Conservation (phyloP, 2,113 vertebrate species). For the Heloderma charlesbogerti region DNA sequence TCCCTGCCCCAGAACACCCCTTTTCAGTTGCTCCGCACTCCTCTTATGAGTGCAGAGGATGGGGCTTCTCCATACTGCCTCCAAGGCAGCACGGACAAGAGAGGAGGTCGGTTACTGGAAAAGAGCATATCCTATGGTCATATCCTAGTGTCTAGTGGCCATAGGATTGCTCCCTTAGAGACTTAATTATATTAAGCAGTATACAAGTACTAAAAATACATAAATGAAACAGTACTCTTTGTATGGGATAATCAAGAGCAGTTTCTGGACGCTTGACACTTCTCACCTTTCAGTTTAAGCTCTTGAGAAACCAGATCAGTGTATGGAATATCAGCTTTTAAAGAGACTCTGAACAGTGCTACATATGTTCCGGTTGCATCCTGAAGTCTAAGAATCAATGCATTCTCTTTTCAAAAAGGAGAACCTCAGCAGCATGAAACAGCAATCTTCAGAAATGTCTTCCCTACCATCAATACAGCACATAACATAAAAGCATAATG, state of each 20-base stretch:
- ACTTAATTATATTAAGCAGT: too few species aligned
- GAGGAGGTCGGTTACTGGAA: too few species aligned
- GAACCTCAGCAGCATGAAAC: not conserved
- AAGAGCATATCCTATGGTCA: too few species aligned
- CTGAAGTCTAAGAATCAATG: not conserved
- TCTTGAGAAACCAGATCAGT: not conserved
- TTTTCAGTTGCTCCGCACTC: too few species aligned
- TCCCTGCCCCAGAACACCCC: too few species aligned
- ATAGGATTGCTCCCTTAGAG: too few species aligned
- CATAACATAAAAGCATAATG: constrained; percentile 16
- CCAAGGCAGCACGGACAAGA: too few species aligned
- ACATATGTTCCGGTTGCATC: not conserved
- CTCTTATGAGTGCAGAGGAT: too few species aligned
- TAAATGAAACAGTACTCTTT: too few species aligned
- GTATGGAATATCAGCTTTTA: not conserved
- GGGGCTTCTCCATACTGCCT: too few species aligned
- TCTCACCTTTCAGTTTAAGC: not conserved
- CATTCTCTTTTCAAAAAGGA: not conserved
- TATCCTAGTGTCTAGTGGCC: too few species aligned
- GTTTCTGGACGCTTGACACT: not conserved
- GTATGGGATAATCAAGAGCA: not conserved
- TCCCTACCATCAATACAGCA: not conserved
- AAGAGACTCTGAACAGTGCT: not conserved
- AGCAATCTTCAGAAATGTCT: not conserved
- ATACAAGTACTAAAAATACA: too few species aligned